Percentiles rank a stretch among this genome's conserved stretches.
These are phyloP conservation scores for Gouania willdenowi DNA, from an alignment of 2,797 vertebrate species.

Conservation along the genomic window DNA sequence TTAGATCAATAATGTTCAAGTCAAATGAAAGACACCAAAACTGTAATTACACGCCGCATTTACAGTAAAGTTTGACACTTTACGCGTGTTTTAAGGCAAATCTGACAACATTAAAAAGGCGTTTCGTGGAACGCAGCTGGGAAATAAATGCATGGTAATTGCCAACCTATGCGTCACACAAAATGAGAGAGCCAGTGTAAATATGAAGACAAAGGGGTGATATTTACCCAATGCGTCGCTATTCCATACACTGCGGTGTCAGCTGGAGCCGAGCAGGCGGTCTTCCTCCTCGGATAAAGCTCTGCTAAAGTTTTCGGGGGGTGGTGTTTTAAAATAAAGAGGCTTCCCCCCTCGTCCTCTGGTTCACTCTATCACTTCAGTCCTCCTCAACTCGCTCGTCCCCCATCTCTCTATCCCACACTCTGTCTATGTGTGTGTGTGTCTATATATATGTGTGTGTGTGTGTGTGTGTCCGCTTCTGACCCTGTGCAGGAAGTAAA, in stretches of 20 bases:
- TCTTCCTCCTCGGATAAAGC: slow-evolving; percentile 40
- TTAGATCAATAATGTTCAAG: too few species aligned
- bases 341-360: slow-evolving; percentile 50
- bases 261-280: slow-evolving; percentile 49
- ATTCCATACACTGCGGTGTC: slow-evolving; percentile 65
- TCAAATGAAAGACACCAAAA: too few species aligned
- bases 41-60: too few species aligned
- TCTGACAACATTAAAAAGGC: too few species aligned
- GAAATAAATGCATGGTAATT: slow-evolving; percentile 45
- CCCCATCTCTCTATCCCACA: slow-evolving; percentile 25
- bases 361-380: slow-evolving; percentile 53
- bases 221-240: slow-evolving; percentile 70
- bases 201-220: slow-evolving; percentile 21
- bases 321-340: slow-evolving; percentile 16
- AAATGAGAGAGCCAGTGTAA: slow-evolving; percentile 46
- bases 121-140: too few species aligned
- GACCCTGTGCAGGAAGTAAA: slow-evolving; percentile 82
- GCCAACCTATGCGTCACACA: slow-evolving; percentile 66
- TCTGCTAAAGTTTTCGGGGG: slow-evolving; percentile 70
- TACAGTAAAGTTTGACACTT: too few species aligned
- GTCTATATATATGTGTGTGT: slow-evolving; percentile 33
- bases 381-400: slow-evolving; percentile 41
- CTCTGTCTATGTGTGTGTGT: slow-evolving; percentile 29
- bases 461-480: slow-evolving; percentile 52
- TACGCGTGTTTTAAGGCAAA: too few species aligned